phyloP scores from a whole-genome alignment of 2,888 invertebrate genomes.

The Chalcis sispes region DNA sequence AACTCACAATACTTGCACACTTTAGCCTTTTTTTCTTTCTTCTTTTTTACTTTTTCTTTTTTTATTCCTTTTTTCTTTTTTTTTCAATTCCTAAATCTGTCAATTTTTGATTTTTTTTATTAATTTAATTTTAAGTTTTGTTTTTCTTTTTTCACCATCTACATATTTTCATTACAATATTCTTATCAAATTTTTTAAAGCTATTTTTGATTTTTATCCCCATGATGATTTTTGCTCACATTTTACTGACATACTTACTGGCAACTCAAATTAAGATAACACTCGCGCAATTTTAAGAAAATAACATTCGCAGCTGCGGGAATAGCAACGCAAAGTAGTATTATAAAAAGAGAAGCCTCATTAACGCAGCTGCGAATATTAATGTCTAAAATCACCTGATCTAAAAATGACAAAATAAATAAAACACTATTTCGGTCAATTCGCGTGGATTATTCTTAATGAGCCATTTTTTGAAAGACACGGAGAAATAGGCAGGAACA shows the following conservation, averaged over 20 bases:
- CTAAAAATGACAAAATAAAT: conserved; percentile 50
- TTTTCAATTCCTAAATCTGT: too few relatives aligned
- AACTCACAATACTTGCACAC: conserved; percentile 41
- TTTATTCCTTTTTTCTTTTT: not conserved
- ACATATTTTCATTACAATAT: too few relatives aligned
- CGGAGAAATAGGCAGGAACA: not conserved
- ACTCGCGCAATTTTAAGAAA: not conserved
- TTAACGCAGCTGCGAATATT: not conserved
- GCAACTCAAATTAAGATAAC: not conserved
- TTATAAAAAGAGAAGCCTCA: not conserved
- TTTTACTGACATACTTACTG: too few relatives aligned
- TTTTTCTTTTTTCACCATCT: too few relatives aligned
- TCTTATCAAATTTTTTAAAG: too few relatives aligned
- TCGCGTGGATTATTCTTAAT: conserved; percentile 43
- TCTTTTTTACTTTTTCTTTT: not conserved
- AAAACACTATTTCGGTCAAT: conserved; percentile 56
- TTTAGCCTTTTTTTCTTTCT: conserved; percentile 25
- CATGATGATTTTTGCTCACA: too few relatives aligned
- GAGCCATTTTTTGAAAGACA: conserved; percentile 38
- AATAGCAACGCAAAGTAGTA: not conserved
- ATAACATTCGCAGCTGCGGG: conserved; percentile 8
- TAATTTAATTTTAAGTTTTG: too few relatives aligned
- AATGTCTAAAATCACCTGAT: conserved; percentile 44
- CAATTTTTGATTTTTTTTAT: too few relatives aligned
- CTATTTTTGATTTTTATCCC: too few relatives aligned